phyloP scores from a whole-genome alignment of 2,113 vertebrate genomes.

The Agelaius tricolor region DNA sequence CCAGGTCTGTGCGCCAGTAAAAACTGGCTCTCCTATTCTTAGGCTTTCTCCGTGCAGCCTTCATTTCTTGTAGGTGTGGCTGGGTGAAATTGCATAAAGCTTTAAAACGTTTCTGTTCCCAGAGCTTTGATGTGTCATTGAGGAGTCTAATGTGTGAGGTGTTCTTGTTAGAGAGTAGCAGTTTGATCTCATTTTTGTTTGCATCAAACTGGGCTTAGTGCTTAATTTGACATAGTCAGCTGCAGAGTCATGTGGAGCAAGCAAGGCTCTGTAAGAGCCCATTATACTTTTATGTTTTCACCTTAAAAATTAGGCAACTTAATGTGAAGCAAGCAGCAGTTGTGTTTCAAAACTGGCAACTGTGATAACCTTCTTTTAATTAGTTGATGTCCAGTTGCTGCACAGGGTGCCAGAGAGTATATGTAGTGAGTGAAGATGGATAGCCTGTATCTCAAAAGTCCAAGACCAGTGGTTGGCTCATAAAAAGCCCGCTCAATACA shows the following conservation, averaged over 20 bases:
- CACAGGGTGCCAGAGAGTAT: accelerated
- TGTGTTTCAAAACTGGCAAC: neutral
- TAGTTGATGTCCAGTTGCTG: neutral
- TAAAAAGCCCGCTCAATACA: neutral
- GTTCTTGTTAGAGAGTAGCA: neutral
- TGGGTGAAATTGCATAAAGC: neutral
- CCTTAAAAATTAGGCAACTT: neutral
- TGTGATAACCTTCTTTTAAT: neutral
- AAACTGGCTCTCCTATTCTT: neutral
- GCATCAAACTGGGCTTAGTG: neutral
- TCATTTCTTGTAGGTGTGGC: neutral
- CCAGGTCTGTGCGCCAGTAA: neutral
- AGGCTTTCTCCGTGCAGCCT: neutral
- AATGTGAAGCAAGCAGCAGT: neutral
- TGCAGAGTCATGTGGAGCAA: neutral
- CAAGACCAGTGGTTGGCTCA: neutral
- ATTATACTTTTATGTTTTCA: neutral
- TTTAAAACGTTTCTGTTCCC: neutral
- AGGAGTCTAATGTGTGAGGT: neutral
- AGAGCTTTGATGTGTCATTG: constrained; percentile 30
- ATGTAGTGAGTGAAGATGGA: neutral
- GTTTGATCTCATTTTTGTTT: neutral
- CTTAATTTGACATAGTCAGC: neutral
- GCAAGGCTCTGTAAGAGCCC: neutral
- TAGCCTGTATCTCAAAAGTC: neutral